Evolutionary conservation across 2,113 vertebrate species (phyloP), one percentile per base, ranked within the genome.

Genomic region (Heterotilapia buettikoferi): DNA sequence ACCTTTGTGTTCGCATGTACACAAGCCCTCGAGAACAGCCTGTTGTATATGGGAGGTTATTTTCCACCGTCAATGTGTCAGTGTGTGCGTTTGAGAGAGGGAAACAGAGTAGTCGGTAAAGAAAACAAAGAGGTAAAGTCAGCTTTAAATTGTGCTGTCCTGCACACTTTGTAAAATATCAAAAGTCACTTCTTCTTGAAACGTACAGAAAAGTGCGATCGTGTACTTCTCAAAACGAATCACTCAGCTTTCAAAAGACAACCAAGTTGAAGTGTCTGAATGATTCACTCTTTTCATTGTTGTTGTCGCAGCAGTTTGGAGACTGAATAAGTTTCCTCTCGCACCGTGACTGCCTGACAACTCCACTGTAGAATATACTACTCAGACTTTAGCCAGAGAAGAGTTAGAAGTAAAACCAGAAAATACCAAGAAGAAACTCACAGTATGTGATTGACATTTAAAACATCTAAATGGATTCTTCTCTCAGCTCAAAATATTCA

Each of bases 1-100:
- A 93, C 90, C 86, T 89, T 86, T 91, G 52, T 82, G 52, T 81
- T 78, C 7, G 16, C 38, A 40, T 33, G 47, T 2, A 81, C 84
- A 61, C 1, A 2, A 79, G 33, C 38, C 84, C 50, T 7, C 19
- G 2, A 78, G 71, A 29, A 7, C 71, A 78, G 71, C 43, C 43
- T 12, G 40, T 76, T 78, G 26, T 78, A 18, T 50, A 29, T 3
- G 24, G 9, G 24, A 76, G 14, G 24, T 47, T 29, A 29, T 19
- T 76, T 76, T 47, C 24, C 40, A 47, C 13, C 3, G 4, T 76
- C 24, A 38, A 13, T 13, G 10, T 33, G 71, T 68, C 45, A 24
- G 63, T 26, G 61, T 59, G 14, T 78, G 24, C 50, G 10, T 66
- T 50, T 38, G n/a, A 54, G 40, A 24, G 79, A 36, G n/a, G 31